phyloP scores from a whole-genome alignment of 1,140 invertebrate species.

The Schlechtendalia chinensis region DNA sequence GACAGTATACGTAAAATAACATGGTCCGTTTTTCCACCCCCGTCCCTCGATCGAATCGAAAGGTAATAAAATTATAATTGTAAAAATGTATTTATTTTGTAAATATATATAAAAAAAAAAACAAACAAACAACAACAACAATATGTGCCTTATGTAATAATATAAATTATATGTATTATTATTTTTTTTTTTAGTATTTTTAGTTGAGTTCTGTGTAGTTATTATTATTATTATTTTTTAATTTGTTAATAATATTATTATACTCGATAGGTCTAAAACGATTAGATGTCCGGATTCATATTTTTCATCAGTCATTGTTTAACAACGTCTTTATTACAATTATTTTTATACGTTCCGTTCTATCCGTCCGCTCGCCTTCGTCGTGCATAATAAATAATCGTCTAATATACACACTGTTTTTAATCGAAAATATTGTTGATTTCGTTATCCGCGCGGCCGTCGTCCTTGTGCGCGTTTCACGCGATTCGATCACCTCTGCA shows the following conservation, averaged over 20 bases:
- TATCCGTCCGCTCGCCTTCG: not conserved
- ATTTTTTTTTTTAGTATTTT: not conserved
- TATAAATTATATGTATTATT: constrained; percentile 15
- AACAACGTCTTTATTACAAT: not conserved
- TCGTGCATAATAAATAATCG: not conserved
- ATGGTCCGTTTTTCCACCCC: too few relatives aligned
- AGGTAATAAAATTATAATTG: not conserved
- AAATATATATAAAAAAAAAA: constrained; percentile 19
- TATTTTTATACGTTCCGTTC: not conserved
- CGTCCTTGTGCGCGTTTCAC: too few relatives aligned
- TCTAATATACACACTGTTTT: too few relatives aligned
- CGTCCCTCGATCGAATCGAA: not conserved
- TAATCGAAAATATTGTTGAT: too few relatives aligned
- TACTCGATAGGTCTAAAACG: not conserved
- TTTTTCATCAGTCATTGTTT: not conserved
- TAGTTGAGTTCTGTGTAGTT: not conserved
- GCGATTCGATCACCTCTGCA: too few relatives aligned
- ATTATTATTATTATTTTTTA: constrained; percentile 22
- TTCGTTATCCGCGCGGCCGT: too few relatives aligned
- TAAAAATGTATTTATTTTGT: constrained; percentile 43
- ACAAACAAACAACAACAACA: too few relatives aligned
- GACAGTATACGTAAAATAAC: not conserved
- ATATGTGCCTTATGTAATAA: constrained; percentile 18
- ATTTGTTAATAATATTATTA: constrained; percentile 7
- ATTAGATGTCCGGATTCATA: not conserved